Base-by-base conservation (phyloP, 2,888 invertebrate species). In the Cenopis cana region DNA sequence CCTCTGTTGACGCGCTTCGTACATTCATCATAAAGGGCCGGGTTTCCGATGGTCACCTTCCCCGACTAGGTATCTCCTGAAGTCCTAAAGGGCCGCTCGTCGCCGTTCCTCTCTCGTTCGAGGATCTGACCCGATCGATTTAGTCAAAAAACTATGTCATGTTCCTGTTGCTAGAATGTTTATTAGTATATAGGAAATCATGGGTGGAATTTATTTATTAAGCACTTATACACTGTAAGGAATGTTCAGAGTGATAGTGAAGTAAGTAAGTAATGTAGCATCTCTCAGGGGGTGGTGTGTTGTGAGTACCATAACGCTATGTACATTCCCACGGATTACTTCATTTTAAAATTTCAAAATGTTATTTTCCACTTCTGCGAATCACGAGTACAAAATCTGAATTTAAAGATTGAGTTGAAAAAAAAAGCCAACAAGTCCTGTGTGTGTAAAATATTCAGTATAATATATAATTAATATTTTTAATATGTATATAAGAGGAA, bases 131-230 rank as follows among this genome's bases (percentile, higher is more conserved):
- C 0, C 8, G 8, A 5, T 33, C 33, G 6, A 6, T 33, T 33
- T 8, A 3, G 41, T 14, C 41, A 52, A 52, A 6, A 52, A 0
- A 52, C 5, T 6, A 20, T 12, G 11, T 20, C 24, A 20, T 17
- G 60, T 46, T 46, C 46, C 60, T 49, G 29, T 46, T 61, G 24
- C 38, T 57, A 3, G 33, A 56, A 59, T 59, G 9, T 24, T 20
- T 20, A 41, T 41, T 41, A 46, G 5, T 14, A 59, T 59, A 24
- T 33, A 36, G 56, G n/a, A 29, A n/a, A n/a, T 29, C 10, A 8
- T 29, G 50, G 18, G 18, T 50, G 10, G 4, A 14, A 14, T 8
- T 14, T 41, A 41, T 41, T 41, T 41, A 41, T 14, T 41, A 41
- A n/a, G 5, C n/a, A 41, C 14, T 6, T 41, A 41, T 41, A 41